A percentile compares a stretch with the other conserved stretches of the same genome.
phyloP scores from a whole-genome alignment of 1,140 invertebrate species.

The Bombus waltoni region DNA sequence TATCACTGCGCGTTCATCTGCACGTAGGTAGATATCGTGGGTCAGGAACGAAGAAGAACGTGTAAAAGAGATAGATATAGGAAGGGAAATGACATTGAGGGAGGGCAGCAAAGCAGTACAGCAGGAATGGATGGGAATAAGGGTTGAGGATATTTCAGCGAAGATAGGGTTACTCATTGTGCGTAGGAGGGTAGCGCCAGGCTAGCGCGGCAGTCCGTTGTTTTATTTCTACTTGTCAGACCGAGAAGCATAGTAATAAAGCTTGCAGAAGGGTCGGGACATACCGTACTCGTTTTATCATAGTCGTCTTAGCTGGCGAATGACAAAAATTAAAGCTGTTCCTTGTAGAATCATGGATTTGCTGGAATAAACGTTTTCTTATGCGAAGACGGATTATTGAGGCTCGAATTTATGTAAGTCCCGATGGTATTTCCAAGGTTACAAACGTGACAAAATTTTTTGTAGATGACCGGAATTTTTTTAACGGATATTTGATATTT shows the following conservation, averaged over 20 bases:
- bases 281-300: constrained; percentile 28
- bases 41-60: neutral
- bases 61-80: constrained; percentile 29
- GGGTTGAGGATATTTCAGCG: constrained; percentile 53
- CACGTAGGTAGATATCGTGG: neutral
- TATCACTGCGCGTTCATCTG: neutral
- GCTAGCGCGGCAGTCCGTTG: constrained; percentile 41
- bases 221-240: constrained; percentile 63
- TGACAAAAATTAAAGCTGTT: constrained; percentile 32
- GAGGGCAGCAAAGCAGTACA: constrained; percentile 24
- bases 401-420: neutral
- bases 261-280: constrained; percentile 37
- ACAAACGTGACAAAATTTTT: neutral
- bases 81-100: constrained; percentile 16
- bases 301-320: constrained; percentile 11
- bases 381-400: too few relatives aligned
- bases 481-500: neutral
- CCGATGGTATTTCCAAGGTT: neutral
- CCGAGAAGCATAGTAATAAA: constrained; percentile 67
- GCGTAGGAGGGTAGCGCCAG: constrained; percentile 59
- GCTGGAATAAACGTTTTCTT: neutral
- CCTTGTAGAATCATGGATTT: neutral
- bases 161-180: constrained; percentile 69
- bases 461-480: neutral
- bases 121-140: constrained; percentile 23